Base-by-base conservation (phyloP, 2,888 invertebrate species). In the Nineta flava region DNA sequence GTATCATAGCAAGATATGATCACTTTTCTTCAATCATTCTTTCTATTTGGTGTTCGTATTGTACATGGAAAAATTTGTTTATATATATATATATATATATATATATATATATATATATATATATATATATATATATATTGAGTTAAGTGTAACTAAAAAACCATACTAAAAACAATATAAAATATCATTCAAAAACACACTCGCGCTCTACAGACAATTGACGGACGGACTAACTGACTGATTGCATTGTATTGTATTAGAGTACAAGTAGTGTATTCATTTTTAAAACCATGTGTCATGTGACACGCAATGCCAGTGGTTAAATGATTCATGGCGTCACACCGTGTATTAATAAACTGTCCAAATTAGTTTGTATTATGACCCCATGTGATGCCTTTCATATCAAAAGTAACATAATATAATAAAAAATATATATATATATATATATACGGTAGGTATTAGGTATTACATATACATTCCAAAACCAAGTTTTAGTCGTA, bases 301-400 rank as follows among this genome's bases (percentile, higher is more conserved):
- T 26, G 26, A 26, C 26, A 26, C 26, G 26, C 26, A 26, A 26
- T 26, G 7, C 6, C 26, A 26, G 26, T 38, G 38, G 38, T 38
- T 38, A 38, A 38, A 44, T 44, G 44, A 44, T 19, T 44, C 26
- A 44, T 44, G 26, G 44, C 44, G 44, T 44, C 44, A 44, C 44
- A 44, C 26, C 44, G 44, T 44, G 44, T 44, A 44, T 44, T 44
- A 44, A 44, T 44, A 44, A 44, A 44, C 44, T 44, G 44, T 44
- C 44, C 15, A 44, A 44, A 44, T 44, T 44, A 44, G 44, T 44
- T 44, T 44, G 44, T 44, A 44, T 44, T 44, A 26, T 44, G 44
- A 44, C 44, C 44, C 44, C 44, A 44, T 44, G 44, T 44, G 44
- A 44, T 44, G 44, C 44, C 12, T 44, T 44, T 44, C 44, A 44